Evolutionary conservation across 2,888 invertebrate genomes (phyloP).

Genomic region (Rambutsinella grinnellia): DNA sequence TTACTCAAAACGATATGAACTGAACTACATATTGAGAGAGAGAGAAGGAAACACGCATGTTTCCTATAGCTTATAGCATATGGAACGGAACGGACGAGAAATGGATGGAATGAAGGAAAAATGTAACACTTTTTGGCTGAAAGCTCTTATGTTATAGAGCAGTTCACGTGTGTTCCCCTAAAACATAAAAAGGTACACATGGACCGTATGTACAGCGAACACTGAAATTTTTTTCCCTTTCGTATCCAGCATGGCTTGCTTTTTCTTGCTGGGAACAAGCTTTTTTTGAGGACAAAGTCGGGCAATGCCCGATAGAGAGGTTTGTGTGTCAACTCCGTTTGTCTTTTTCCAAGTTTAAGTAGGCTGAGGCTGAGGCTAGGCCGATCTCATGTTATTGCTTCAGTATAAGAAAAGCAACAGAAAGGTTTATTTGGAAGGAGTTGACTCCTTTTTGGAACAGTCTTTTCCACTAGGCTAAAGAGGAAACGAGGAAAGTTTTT

Average conservation of each 20-base stretch:
- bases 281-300: slow-evolving; percentile 52
- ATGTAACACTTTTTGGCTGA: too few species aligned
- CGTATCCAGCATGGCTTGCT: slow-evolving; percentile 11
- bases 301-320: slow-evolving; percentile 56
- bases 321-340: slow-evolving; percentile 55
- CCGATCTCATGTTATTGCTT: slow-evolving; percentile 28
- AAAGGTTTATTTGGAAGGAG: too few species aligned
- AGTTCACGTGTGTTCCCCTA: background rate
- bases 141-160: background rate
- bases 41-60: background rate
- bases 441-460: background rate
- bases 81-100: background rate
- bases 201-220: background rate
- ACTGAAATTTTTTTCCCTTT: background rate
- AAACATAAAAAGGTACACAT: slow-evolving; percentile 10
- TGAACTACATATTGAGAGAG: background rate
- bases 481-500: background rate
- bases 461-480: background rate
- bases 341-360: slow-evolving; percentile 55
- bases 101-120: background rate
- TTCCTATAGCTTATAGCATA: background rate
- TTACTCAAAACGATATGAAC: background rate
- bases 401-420: background rate
- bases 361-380: slow-evolving; percentile 48
- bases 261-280: background rate